These are phyloP conservation scores for Galbula dea DNA, from an alignment of 2,113 vertebrate genomes.

Conservation along the genomic window DNA sequence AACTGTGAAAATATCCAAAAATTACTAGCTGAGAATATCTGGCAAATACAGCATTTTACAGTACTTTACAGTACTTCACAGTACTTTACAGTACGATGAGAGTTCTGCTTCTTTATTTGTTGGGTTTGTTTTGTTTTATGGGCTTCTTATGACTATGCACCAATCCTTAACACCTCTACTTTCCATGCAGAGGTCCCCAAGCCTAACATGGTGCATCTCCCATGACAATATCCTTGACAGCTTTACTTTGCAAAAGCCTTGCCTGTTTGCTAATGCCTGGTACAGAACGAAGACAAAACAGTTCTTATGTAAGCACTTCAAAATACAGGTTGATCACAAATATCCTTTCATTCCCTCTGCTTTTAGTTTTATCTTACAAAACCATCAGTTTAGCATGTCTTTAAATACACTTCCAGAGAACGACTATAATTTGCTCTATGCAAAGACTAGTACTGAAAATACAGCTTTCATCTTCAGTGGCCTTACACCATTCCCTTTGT, in stretches of 20 bases:
- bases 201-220: not conserved
- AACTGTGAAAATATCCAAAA: not conserved
- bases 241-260: not conserved
- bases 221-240: not conserved
- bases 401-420: not conserved
- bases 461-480: not conserved
- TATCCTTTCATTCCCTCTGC: not conserved
- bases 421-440: not conserved
- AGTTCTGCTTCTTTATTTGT: not conserved
- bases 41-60: not conserved
- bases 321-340: not conserved
- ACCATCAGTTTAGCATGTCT: not conserved
- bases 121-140: not conserved
- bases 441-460: not conserved
- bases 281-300: not conserved
- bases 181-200: not conserved
- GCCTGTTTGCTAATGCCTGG: not conserved
- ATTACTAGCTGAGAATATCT: not conserved
- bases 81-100: not conserved
- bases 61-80: not conserved
- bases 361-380: conserved; percentile 26
- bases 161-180: not conserved
- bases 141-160: not conserved
- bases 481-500: not conserved
- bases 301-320: not conserved